Evolutionary conservation across 2,888 invertebrate species (phyloP), one percentile per base, ranked within the genome.

Genomic region (Lycophotia porphyrea): DNA sequence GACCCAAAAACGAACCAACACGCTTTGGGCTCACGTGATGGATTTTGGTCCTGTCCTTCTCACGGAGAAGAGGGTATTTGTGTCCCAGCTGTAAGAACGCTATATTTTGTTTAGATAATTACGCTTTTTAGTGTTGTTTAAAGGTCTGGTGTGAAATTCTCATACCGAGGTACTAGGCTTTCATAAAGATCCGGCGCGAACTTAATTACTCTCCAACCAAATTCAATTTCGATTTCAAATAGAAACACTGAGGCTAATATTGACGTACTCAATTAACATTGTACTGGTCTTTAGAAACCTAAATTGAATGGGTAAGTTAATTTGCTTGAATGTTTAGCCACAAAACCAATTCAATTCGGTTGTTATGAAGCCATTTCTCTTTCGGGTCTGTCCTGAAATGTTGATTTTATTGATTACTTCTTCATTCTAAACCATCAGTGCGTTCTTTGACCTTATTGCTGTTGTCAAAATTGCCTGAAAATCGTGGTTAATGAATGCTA

Each of bases 291-390:
- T 60, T 68, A 65, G 65, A 83, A 79, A 69, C 42, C 44, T 55
- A 79, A 60, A 83, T 81, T 83, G 60, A 81, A 79, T 83, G 61
- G 52, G 60, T 24, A 72, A 83, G 34, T 69, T 69, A 69, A 69
- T 83, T 81, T 84, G n/a, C 79, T 24, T 47, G 64, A 69, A 58
- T 49, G 44, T 83, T 79, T 67, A 55, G 68, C 65, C 42, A n/a
- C 60, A 68, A 68, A 76, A 78, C 27, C 64, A 55, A 79, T 73
- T 68, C 39, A 64, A 65, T 68, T 78, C 13, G 60, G 60, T 58
- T 78, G 24, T 61, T 72, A 78, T 65, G 52, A 65, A 72, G 60
- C 67, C 68, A 72, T 78, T 68, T 78, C 60, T 78, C 65, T 34
- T 60, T 78, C 27, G 39, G 39, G n/a, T 81, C 27, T 49, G n/a